Evolutionary conservation across 2,888 invertebrate genomes (phyloP), one percentile per base, ranked within the genome.

Genomic region (Ormyrus thymus): DNA sequence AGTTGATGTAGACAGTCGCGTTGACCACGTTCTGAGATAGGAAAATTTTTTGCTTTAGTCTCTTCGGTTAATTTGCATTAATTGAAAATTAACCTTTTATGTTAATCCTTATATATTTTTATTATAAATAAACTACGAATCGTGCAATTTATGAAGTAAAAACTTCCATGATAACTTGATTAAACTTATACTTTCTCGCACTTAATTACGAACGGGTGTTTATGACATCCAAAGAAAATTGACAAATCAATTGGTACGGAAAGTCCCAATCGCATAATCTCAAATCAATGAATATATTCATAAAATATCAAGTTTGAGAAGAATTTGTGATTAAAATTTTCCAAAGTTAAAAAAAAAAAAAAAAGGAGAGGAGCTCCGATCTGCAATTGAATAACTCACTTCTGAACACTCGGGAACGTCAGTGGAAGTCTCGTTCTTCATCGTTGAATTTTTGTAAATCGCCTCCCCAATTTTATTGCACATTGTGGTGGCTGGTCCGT

Each of bases 1-100:
- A 94, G 86, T 95, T 95, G 6, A 93, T 90, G 83, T 95, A 95
- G 7, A 94, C 94, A 68, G 92, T 90, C 10, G 87, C 82, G 84
- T 93, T 92, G 0, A 93, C 91, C 48, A 78, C 56, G 48, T 78
- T 76, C 78, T 81, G 45, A 61, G 69, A 50, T 29, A 45, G 10
- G 10, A 69, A 45, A 15, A n/a, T 61, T 56, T 45, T 71, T 11
- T 45, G 2, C 43, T 10, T 69, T 69, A 59, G n/a, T 0, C 15
- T 50, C n/a, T 46, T 29, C 29, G 29, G 4, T n/a, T 13, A 13
- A 50, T 61, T 51, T n/a, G 10, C 48, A 45, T 13, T 13, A 45
- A 73, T 46, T 56, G 6, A 62, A 29, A 29, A 29, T 29, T 29
- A 29, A 29, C 4, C 29, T 29, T 29, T 29, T 29, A 29, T 29